Base-by-base conservation (phyloP, 2,113 vertebrate genomes). In the Corythaeola cristata region DNA sequence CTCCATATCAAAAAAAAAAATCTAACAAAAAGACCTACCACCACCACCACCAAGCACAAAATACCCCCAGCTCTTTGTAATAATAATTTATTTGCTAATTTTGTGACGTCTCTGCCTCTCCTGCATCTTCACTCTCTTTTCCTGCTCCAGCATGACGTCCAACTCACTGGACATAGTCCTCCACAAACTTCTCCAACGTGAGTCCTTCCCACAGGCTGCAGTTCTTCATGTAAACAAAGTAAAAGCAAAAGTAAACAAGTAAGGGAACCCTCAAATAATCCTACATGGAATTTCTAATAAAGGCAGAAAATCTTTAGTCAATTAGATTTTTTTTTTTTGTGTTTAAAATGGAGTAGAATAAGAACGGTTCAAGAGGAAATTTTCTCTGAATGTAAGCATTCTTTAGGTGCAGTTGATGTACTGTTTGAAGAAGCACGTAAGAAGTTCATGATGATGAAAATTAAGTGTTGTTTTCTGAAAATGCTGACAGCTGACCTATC, bases 11-110 rank as follows among this genome's bases (percentile, higher is more conserved):
- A 64, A 75, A 59, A 75, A 59, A 23, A 19, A 5, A 15, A 37
- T 0, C 5, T 5, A 15, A 24, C 7, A 53, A 45, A 58, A 22
- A 21, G 4, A 2, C 0, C 23, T 13, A 26, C 4, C 28, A n/a
- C 17, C 3, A 30, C 19, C 32, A 63, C 5, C 3, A 3, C 1
- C 8, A 75, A 82, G 4, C 66, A 0, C 5, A 66, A 69, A 67
- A 17, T 10, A 67, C 1, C 0, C 6, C 4, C 4, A 21, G 18
- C 20, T 22, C 49, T 22, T 49, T 49, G 20, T 49, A 49, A 49
- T 49, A 49, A 49, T 22, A 49, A 22, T 49, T 49, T 21, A 49
- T 49, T 49, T 49, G 19, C 22, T 49, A 49, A 49, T 49, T 44
- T 44, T 44, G 41, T 44, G 41, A 44, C 41, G 41, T 44, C 12